Evolutionary conservation across 2,888 invertebrate species (phyloP), one percentile per base, ranked within the genome.

Genomic region (Mycogona germanica): DNA sequence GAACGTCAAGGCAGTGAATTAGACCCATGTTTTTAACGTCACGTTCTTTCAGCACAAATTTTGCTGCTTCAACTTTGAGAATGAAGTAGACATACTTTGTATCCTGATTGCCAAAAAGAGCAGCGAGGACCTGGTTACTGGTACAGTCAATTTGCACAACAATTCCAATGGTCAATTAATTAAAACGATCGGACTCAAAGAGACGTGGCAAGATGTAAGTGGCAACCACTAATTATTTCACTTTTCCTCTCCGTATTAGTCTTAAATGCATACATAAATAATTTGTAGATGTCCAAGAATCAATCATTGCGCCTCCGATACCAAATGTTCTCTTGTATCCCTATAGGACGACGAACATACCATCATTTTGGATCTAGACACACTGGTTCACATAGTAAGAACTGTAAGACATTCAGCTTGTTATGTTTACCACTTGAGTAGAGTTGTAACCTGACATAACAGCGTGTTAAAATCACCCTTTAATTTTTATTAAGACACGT

Each of bases 11-110:
- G n/a, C 21, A 41, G 21, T 26, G 4, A 26, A 2, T 9, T 25
- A 9, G 2, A 23, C 7, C 2, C 28, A 3, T 28, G 9, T 45
- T 44, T 21, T 44, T 14, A 46, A 29, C 28, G 6, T 26, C 19
- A 46, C 4, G 25, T 51, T 41, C 12, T 55, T 30, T 17, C 47
- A 56, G 56, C 56, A 56, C 40, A 32, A 29, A 32, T 46, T 56
- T 7, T 32, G 48, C 7, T 29, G 44, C 14, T 49, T 56, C 23
- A 41, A 29, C 28, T 56, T 53, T 30, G 56, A 56, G 41, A 41
- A 56, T 28, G 56, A 53, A n/a, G 4, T 56, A 19, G 56, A 56
- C 25, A 30, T 56, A 12, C 35, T 56, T 14, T 44, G 37, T 7
- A 17, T 56, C 1, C 38, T 56, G 14, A 47, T 45, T 12, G 51